A percentile compares a stretch with the other conserved stretches of the same genome.
Conservation (phyloP, 53 echinoderm and acorn worm genomes). For the Hippasteria phrygiana region DNA sequence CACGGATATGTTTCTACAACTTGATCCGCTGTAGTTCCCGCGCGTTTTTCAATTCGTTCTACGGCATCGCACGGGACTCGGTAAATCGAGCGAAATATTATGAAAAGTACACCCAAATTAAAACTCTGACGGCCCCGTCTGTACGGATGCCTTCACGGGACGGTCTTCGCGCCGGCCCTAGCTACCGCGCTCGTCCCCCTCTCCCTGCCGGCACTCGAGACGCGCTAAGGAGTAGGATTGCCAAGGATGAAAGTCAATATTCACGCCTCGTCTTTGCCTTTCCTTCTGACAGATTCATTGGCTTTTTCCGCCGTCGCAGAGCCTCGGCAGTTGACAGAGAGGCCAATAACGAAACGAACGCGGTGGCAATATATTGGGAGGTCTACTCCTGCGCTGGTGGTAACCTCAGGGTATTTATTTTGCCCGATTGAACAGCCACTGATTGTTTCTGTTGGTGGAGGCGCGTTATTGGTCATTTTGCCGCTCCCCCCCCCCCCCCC, state of each 20-base stretch:
- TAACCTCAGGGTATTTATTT: slow-evolving; percentile 42
- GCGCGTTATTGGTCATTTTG: slow-evolving; percentile 31
- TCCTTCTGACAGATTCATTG: slow-evolving; percentile 52
- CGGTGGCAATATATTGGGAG: slow-evolving; percentile 32
- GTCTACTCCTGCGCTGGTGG: neutral
- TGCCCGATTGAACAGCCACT: slow-evolving; percentile 31
- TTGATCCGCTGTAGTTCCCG: too few species aligned
- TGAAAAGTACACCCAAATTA: slow-evolving; percentile 1
- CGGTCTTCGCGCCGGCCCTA: neutral
- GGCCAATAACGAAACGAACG: slow-evolving; percentile 31
- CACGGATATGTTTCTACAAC: too few species aligned
- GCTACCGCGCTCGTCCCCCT: neutral
- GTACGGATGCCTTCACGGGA: neutral
- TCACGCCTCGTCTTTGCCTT: slow-evolving; percentile 20
- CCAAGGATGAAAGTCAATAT: slow-evolving; percentile 27
- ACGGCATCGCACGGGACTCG: neutral
- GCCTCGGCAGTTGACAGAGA: slow-evolving; percentile 42
- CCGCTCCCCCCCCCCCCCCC: neutral
- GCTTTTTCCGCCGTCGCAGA: slow-evolving; percentile 10
- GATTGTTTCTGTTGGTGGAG: slow-evolving; percentile 40
- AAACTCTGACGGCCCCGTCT: neutral
- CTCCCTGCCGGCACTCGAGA: slow-evolving; percentile 16
- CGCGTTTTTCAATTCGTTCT: neutral
- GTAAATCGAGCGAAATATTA: neutral
- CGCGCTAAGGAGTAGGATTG: neutral